Evolutionary conservation across 2,888 invertebrate species (phyloP).

Genomic region (Lepas anatifera): DNA sequence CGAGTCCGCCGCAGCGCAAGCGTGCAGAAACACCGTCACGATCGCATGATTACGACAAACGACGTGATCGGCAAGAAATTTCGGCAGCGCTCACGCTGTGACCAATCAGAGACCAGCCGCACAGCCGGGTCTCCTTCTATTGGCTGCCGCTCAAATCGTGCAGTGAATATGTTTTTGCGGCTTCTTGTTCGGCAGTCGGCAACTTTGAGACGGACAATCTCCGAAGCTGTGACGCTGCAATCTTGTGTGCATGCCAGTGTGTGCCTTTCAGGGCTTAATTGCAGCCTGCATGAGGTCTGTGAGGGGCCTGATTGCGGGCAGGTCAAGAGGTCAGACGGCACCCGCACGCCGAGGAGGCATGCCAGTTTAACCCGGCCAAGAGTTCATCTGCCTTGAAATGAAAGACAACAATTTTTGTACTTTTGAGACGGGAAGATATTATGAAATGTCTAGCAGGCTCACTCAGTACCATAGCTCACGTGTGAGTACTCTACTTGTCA

Average conservation of each 20-base stretch:
- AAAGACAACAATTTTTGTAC: too few relatives aligned
- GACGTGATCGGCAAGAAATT: conserved; percentile 12
- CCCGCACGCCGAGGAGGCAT: too few relatives aligned
- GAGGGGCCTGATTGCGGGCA: too few relatives aligned
- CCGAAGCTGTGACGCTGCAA: neutral
- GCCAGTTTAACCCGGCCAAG: too few relatives aligned
- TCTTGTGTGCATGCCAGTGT: neutral
- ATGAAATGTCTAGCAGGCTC: too few relatives aligned
- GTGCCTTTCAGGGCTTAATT: too few relatives aligned
- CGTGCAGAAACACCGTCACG: neutral
- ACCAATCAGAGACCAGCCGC: neutral
- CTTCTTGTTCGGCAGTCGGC: conserved; percentile 4
- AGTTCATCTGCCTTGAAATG: too few relatives aligned
- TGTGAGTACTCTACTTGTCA: too few relatives aligned
- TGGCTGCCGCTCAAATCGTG: neutral
- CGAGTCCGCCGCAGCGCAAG: neutral
- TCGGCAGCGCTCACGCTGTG: neutral
- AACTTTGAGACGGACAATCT: neutral
- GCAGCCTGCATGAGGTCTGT: too few relatives aligned
- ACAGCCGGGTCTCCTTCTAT: neutral
- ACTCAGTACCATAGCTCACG: too few relatives aligned
- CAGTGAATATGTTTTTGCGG: conserved; percentile 2
- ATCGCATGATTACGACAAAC: neutral
- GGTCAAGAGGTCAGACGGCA: too few relatives aligned
- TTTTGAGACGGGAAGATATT: too few relatives aligned